Evolutionary conservation across 1,140 invertebrate genomes (phyloP), one percentile per base, ranked within the genome.

Genomic region (Apis dorsata): DNA sequence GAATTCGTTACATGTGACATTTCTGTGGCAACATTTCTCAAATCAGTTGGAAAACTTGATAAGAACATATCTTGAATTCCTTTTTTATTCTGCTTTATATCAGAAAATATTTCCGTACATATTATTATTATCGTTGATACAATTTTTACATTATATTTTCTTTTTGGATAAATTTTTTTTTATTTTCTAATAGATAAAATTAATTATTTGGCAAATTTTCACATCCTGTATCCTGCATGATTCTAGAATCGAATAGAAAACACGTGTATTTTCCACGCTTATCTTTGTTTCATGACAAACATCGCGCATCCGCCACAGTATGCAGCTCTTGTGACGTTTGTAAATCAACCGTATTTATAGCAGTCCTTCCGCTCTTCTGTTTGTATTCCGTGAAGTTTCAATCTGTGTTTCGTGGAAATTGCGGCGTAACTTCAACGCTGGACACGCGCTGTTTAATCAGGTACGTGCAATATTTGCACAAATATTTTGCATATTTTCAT

Each of bases 331-430:
- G 17, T 82, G 80, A 82, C 80, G 80, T 60, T 77, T 11, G 80
- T 55, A 44, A 82, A 77, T 77, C 80, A 60, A 59, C 65, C 65
- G 80, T 82, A 82, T 82, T 82, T 82, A 82, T 82, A 82, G 80
- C 73, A 69, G 55, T 75, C 65, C 75, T 69, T 57, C 72, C 24
- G 65, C 65, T 82, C 24, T 55, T 53, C 74, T 57, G 65, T 60
- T 66, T 77, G 21, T 77, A 70, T 68, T 82, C 28, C 5, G 65
- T 19, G 65, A 66, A 74, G 62, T 75, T 75, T 75, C 53, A 44
- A 51, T 66, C 62, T 49, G 24, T 11, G 65, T 60, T 59, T 28
- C 28, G 80, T 28, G 80, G 74, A 69, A 69, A 77, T 82, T 44
- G 51, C 21, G 51, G 59, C 11, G 17, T 21, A 24, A 34, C 63